Conservation (phyloP, 2,113 vertebrate species). For the Semnornis frantzii region DNA sequence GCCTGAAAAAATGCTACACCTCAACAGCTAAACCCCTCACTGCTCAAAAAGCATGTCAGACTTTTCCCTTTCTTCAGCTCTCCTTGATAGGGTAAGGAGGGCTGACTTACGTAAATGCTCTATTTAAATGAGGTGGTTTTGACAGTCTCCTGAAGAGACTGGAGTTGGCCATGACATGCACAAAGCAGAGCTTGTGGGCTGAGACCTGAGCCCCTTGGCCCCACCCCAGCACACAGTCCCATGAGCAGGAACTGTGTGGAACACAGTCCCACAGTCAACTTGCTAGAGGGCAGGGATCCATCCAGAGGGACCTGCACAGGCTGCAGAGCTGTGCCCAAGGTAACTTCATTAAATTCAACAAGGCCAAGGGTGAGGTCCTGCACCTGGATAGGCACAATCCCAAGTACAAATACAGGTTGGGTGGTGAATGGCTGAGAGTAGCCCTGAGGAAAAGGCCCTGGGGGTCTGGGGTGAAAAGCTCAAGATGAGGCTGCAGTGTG, state of each 20-base stretch:
- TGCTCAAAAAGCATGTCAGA: neutral
- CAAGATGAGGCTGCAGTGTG: too few relatives aligned
- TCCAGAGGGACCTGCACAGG: too few relatives aligned
- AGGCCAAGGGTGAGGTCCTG: too few relatives aligned
- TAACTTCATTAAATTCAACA: too few relatives aligned
- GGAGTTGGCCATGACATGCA: neutral
- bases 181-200: rapidly evolving
- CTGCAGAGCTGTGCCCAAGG: too few relatives aligned
- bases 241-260: neutral
- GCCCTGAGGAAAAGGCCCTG: too few relatives aligned
- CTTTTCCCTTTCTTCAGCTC: neutral
- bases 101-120: neutral
- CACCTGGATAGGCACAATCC: too few relatives aligned
- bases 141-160: neutral
- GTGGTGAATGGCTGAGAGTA: too few relatives aligned
- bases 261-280: too few relatives aligned
- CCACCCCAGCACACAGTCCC: neutral
- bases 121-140: neutral
- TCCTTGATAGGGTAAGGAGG: neutral
- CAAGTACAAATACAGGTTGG: too few relatives aligned
- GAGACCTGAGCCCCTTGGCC: neutral
- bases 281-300: too few relatives aligned
- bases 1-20: neutral
- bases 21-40: neutral
- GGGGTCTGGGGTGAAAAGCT: too few relatives aligned